Percentiles rank a stretch among this genome's conserved stretches.
Evolutionary conservation across 2,113 vertebrate genomes (phyloP).

Genomic region (Elgaria multicarinata): DNA sequence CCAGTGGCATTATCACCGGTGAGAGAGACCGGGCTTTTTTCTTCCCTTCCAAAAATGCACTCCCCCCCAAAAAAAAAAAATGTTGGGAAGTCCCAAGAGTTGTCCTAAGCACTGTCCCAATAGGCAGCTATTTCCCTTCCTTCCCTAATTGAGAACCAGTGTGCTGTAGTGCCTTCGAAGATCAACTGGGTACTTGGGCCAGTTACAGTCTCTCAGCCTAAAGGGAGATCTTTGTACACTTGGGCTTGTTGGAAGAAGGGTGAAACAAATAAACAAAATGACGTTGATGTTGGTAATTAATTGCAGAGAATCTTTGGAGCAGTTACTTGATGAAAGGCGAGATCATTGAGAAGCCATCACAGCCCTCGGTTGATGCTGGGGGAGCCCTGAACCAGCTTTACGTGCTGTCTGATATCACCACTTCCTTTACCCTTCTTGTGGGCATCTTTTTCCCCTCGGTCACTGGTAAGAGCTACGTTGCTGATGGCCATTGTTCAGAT

Average conservation of each 20-base stretch:
- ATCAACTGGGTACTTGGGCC: background rate
- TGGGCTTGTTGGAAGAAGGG: background rate
- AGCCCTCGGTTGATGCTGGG: slow-evolving; percentile 67
- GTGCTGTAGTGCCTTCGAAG: background rate
- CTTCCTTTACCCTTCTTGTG: slow-evolving; percentile 91
- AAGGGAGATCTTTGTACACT: background rate
- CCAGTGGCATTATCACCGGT: slow-evolving; percentile 86
- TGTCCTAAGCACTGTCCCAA: background rate
- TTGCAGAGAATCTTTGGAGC: slow-evolving; percentile 90
- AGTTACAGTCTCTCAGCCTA: background rate
- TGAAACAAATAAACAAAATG: background rate
- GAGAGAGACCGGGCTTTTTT: slow-evolving; percentile 5
- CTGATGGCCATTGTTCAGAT: background rate
- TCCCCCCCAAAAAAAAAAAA: too few species aligned
- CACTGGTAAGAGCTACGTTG: slow-evolving; percentile 78
- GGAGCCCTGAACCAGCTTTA: slow-evolving; percentile 79
- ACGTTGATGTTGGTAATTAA: background rate
- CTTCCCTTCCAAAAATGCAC: background rate
- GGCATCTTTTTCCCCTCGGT: slow-evolving; percentile 95
- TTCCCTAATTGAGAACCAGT: background rate
- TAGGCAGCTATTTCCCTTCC: background rate
- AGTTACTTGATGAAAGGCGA: slow-evolving; percentile 85
- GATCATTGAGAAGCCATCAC: slow-evolving; percentile 82
- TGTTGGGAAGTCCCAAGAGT: background rate
- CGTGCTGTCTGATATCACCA: slow-evolving; percentile 90